phyloP scores from a whole-genome alignment of 2,797 vertebrate species.

The Acomys russatus region DNA sequence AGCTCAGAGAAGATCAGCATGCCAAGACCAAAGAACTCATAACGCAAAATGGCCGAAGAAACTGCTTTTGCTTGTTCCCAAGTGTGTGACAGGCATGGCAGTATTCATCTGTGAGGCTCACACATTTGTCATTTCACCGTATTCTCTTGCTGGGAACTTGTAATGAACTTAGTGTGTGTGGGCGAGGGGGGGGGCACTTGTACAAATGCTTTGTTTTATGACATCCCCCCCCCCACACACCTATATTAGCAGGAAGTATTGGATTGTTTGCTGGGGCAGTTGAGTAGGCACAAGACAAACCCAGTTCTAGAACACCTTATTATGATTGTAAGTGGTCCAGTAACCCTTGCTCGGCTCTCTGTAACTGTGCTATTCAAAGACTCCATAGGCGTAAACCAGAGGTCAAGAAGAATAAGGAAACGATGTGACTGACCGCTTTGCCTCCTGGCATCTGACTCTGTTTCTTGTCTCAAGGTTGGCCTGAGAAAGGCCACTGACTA shows the following conservation, averaged over 20 bases:
- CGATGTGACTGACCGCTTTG: neutral
- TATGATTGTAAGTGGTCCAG: neutral
- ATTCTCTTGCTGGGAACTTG: neutral
- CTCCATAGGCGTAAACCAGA: neutral
- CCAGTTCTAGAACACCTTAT: neutral
- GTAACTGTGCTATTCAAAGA: neutral
- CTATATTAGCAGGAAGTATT: neutral
- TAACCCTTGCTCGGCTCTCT: neutral
- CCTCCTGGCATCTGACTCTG: neutral
- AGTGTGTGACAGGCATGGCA: neutral
- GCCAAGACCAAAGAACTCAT: neutral
- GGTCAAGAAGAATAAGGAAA: neutral
- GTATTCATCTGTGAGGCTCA: neutral
- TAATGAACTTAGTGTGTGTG: neutral
- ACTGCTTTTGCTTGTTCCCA: neutral
- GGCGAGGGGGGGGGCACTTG: neutral
- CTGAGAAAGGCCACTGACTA: neutral
- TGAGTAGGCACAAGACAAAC: conserved; percentile 16
- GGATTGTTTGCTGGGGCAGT: neutral
- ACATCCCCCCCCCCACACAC: neutral
- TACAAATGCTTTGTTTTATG: conserved; percentile 43
- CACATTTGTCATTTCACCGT: neutral
- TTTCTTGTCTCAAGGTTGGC: neutral
- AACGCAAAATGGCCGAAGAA: neutral
- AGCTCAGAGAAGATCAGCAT: neutral